Conservation (phyloP, 2,797 vertebrate genomes). For the Xerus rutilus region DNA sequence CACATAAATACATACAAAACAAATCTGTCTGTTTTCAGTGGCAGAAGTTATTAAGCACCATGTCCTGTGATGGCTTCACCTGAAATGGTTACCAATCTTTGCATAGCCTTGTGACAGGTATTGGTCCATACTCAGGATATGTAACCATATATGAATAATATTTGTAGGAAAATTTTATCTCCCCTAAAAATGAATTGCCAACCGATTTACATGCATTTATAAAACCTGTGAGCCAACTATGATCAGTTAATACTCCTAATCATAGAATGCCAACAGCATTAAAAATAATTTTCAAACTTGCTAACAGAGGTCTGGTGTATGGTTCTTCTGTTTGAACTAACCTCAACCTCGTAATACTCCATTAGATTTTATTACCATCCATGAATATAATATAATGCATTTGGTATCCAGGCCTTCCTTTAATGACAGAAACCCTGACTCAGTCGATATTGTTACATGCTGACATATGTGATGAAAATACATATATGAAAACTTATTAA, state of each 20-base stretch:
- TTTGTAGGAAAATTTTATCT: constrained; percentile 36
- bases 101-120: constrained; percentile 49
- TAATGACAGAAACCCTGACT: constrained; percentile 48
- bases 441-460: constrained; percentile 49
- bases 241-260: constrained; percentile 31
- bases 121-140: constrained; percentile 34
- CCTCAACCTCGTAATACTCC: neutral
- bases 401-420: constrained; percentile 17
- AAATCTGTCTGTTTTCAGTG: constrained; percentile 49
- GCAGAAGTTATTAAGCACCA: constrained; percentile 46
- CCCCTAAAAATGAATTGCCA: constrained; percentile 37
- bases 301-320: constrained; percentile 31
- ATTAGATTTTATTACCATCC: constrained; percentile 41
- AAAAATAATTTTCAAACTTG: constrained; percentile 41
- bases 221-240: constrained; percentile 29
- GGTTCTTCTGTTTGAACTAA: constrained; percentile 56
- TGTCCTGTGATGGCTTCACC: constrained; percentile 57
- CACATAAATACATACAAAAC: neutral
- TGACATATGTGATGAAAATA: constrained; percentile 5
- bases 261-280: neutral
- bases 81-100: constrained; percentile 28
- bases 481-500: constrained; percentile 43
- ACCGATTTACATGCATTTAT: constrained; percentile 49
- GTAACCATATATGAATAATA: constrained; percentile 38
- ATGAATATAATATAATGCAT: constrained; percentile 8